A percentile compares a stretch with the other conserved stretches of the same genome.
phyloP scores from a whole-genome alignment of 2,797 vertebrate genomes.

The Linurgus olivaceus region DNA sequence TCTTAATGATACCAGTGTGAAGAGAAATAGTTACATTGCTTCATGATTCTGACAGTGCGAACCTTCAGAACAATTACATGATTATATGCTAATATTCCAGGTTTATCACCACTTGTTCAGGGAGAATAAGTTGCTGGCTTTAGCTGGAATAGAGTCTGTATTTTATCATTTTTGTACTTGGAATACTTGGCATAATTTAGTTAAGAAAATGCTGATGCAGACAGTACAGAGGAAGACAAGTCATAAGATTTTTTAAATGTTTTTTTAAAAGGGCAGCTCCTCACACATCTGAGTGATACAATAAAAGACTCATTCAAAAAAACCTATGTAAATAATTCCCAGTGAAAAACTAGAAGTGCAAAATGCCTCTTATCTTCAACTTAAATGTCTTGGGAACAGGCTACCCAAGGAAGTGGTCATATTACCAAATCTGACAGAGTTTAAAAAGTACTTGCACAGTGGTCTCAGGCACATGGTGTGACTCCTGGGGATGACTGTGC shows the following conservation, averaged over 20 bases:
- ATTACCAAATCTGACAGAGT: neutral
- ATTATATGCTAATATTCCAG: neutral
- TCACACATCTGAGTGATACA: neutral
- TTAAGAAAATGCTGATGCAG: neutral
- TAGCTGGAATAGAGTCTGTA: neutral
- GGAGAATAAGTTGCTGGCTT: neutral
- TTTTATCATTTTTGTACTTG: neutral
- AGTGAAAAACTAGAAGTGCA: neutral
- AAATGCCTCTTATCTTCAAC: neutral
- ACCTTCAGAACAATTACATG: neutral
- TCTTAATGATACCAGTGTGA: neutral
- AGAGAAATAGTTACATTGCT: neutral
- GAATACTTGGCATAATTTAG: neutral
- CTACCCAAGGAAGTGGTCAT: neutral
- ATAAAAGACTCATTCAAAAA: neutral
- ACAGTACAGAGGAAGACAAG: neutral
- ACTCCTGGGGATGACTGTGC: neutral
- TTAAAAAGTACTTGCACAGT: neutral
- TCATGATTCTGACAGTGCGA: neutral
- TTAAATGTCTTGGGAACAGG: neutral
- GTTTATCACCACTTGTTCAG: neutral
- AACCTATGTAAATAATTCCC: neutral
- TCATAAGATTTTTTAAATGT: accelerated
- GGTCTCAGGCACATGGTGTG: neutral
- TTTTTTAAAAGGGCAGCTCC: neutral